phyloP scores from a whole-genome alignment of 2,888 invertebrate genomes.

The Linnaemya vulpina region DNA sequence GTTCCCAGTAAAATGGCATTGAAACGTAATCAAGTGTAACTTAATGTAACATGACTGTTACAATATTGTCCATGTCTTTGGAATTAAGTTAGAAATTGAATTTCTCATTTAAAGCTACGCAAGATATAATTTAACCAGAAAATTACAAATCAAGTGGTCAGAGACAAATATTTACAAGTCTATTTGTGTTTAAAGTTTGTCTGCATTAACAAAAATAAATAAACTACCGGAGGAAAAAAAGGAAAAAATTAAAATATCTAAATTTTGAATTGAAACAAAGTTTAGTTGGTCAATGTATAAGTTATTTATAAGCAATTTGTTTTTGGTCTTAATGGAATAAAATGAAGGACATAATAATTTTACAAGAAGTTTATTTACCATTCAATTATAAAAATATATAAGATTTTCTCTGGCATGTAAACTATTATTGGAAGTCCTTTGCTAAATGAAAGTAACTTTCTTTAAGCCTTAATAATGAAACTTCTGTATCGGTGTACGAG shows the following conservation, averaged over 20 bases:
- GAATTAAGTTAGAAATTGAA: constrained; percentile 12
- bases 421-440: too few relatives aligned
- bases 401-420: too few relatives aligned
- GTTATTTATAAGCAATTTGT: not conserved
- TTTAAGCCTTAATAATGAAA: too few relatives aligned
- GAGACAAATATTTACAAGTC: constrained; percentile 32
- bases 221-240: not conserved
- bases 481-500: too few relatives aligned
- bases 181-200: not conserved
- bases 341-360: too few relatives aligned
- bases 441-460: too few relatives aligned
- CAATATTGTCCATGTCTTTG: constrained; percentile 26
- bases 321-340: not conserved
- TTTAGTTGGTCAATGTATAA: not conserved
- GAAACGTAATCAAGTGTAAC: constrained; percentile 65
- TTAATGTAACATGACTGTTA: constrained; percentile 58
- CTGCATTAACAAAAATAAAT: constrained; percentile 20
- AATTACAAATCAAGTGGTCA: constrained; percentile 55
- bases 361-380: too few relatives aligned
- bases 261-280: constrained; percentile 16
- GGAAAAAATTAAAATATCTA: not conserved
- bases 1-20: constrained; percentile 20
- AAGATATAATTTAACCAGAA: constrained; percentile 47
- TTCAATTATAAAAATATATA: too few relatives aligned
- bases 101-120: not conserved